Evolutionary conservation across 2,888 invertebrate species (phyloP).

Genomic region (Rhagophthalmus giganteus): DNA sequence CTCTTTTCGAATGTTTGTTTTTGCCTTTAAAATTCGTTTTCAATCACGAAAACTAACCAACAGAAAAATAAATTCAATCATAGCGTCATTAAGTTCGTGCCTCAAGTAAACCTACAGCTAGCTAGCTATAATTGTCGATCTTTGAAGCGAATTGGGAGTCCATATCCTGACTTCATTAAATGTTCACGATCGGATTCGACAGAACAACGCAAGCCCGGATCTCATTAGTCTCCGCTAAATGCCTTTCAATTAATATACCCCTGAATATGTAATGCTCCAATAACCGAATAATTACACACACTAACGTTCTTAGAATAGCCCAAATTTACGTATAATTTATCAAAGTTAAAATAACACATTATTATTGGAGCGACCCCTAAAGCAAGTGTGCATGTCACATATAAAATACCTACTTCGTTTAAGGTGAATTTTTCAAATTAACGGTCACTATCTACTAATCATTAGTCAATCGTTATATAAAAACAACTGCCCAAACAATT

Average conservation of each 20-base stretch:
- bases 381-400: too few species aligned
- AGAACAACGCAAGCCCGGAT: slow-evolving; percentile 40
- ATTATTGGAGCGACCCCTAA: too few species aligned
- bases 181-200: slow-evolving; percentile 49
- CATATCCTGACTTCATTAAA: slow-evolving; percentile 47
- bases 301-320: not conserved
- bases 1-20: slow-evolving; percentile 1
- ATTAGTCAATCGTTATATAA: too few species aligned
- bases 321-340: not conserved
- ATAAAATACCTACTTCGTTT: too few species aligned
- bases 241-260: slow-evolving; percentile 45
- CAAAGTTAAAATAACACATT: too few species aligned
- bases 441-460: too few species aligned
- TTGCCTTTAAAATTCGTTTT: slow-evolving; percentile 3
- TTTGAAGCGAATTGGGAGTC: slow-evolving; percentile 34
- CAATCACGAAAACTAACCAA: slow-evolving; percentile 10
- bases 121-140: slow-evolving; percentile 40
- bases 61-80: slow-evolving; percentile 12
- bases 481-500: too few species aligned
- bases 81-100: slow-evolving; percentile 10
- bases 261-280: slow-evolving; percentile 32
- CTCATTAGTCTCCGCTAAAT: slow-evolving; percentile 49
- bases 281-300: slow-evolving; percentile 25
- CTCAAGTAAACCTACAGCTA: slow-evolving; percentile 25
- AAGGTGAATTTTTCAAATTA: too few species aligned